A percentile compares a stretch with the other conserved stretches of the same genome.
phyloP scores from a whole-genome alignment of 2,797 vertebrate genomes.

The Semotilus atromaculatus region DNA sequence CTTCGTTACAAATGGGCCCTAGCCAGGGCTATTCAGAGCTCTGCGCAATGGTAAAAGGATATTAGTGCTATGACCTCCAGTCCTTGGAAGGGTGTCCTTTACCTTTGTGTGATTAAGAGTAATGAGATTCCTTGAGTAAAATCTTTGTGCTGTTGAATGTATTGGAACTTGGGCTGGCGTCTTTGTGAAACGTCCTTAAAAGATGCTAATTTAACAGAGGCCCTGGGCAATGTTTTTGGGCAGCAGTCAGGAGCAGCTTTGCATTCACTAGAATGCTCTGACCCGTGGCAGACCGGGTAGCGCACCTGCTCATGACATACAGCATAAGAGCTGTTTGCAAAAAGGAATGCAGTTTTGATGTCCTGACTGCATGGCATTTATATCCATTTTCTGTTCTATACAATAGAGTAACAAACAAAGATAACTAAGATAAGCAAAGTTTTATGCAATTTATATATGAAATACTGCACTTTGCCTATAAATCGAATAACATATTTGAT shows the following conservation, averaged over 20 bases:
- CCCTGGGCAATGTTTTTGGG: background rate
- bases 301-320: background rate
- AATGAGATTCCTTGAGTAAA: conserved; percentile 41
- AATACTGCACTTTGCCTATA: too few species aligned
- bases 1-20: conserved; percentile 21
- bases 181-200: conserved; percentile 31
- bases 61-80: conserved; percentile 46
- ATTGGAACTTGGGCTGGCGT: background rate
- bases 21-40: conserved; percentile 10
- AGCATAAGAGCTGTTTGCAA: conserved; percentile 6
- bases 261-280: conserved; percentile 6
- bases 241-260: conserved; percentile 5
- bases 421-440: too few species aligned
- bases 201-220: background rate
- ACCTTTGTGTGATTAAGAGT: conserved; percentile 40
- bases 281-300: background rate
- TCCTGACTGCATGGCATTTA: background rate
- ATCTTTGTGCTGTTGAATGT: conserved; percentile 15
- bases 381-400: background rate
- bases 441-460: too few species aligned
- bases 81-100: conserved; percentile 41
- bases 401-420: background rate
- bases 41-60: conserved; percentile 20
- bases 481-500: too few species aligned
- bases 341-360: background rate